These are phyloP conservation scores for Sceloporus tristichus DNA, from an alignment of 2,113 vertebrate genomes.

Conservation along the genomic window DNA sequence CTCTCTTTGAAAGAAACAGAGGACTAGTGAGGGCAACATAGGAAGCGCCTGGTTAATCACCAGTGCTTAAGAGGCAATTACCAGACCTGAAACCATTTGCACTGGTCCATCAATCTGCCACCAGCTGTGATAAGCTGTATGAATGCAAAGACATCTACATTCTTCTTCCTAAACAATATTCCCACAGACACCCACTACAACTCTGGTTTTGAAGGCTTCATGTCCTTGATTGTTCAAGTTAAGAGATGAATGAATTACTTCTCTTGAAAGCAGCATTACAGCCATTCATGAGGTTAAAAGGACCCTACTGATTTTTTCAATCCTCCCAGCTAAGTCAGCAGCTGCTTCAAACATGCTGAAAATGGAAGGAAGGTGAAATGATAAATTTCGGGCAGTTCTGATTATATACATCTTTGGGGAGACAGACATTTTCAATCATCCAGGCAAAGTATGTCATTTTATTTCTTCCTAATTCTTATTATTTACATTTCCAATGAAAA, in stretches of 20 bases:
- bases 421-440: slow-evolving; percentile 30
- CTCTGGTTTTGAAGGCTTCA: background rate
- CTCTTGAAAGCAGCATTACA: slow-evolving; percentile 14
- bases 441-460: slow-evolving; percentile 21
- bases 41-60: slow-evolving; percentile 2
- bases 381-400: background rate
- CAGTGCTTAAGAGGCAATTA: background rate
- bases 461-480: slow-evolving; percentile 31
- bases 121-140: background rate
- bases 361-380: background rate
- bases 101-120: background rate
- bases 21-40: background rate
- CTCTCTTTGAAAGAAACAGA: background rate
- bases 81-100: background rate
- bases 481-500: background rate
- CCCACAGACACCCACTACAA: background rate
- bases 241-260: background rate
- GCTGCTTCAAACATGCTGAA: slow-evolving; percentile 22
- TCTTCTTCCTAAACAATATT: background rate
- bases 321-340: background rate
- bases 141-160: background rate
- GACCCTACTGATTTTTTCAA: background rate
- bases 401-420: slow-evolving; percentile 33
- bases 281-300: background rate
- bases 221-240: background rate